These are phyloP conservation scores for Anoplophora glabripennis DNA, from an alignment of 1,140 invertebrate genomes.

Conservation along the genomic window DNA sequence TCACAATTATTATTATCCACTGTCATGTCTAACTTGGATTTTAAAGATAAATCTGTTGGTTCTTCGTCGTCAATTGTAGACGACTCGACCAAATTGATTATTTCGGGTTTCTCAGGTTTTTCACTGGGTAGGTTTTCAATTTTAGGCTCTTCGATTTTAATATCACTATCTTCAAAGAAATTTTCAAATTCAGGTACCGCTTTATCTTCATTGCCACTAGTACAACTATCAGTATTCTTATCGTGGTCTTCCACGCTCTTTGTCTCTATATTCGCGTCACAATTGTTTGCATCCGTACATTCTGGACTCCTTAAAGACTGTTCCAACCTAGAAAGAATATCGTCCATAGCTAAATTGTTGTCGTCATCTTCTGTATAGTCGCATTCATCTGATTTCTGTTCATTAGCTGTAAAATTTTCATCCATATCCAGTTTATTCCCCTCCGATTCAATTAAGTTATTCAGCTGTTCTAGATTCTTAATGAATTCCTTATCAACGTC, in stretches of 20 bases:
- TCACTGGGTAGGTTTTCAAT: conserved; percentile 24
- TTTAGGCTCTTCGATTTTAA: conserved; percentile 21
- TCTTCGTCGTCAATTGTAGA: conserved; percentile 47
- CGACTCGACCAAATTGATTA: conserved; percentile 33
- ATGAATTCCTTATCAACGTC: conserved; percentile 32
- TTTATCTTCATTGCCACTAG: conserved; percentile 12
- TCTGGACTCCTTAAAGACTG: conserved; percentile 56
- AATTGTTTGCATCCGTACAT: conserved; percentile 16
- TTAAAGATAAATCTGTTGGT: conserved; percentile 50
- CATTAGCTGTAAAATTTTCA: conserved; percentile 14
- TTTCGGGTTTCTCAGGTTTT: conserved; percentile 19
- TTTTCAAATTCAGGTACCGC: conserved; percentile 13
- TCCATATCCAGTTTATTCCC: conserved; percentile 23
- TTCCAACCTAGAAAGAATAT: conserved; percentile 57
- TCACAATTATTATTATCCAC: conserved; percentile 35
- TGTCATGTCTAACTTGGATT: conserved; percentile 43
- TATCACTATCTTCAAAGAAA: conserved; percentile 24
- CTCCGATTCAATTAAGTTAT: conserved; percentile 34
- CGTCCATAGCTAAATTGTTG: conserved; percentile 57
- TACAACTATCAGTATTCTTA: background rate
- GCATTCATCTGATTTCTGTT: conserved; percentile 38
- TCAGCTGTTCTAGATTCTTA: conserved; percentile 34
- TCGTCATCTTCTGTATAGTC: conserved; percentile 61
- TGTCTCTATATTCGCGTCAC: background rate
- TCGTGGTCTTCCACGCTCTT: background rate